Base-by-base conservation (phyloP, 1,140 invertebrate genomes). In the Drosophila willistoni region DNA sequence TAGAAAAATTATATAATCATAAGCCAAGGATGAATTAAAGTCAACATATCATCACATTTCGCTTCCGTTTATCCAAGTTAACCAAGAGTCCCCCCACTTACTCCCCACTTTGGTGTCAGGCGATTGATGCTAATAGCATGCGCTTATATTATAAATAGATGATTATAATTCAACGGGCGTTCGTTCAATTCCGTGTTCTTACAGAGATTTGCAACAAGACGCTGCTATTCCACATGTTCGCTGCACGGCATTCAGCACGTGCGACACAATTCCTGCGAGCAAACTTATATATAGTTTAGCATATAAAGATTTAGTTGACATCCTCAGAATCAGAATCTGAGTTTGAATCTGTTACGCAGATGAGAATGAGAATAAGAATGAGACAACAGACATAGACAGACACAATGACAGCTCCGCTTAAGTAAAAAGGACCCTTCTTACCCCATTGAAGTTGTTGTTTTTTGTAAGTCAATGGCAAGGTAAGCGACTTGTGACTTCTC, bases 211-310 rank as follows among this genome's bases (percentile, higher is more conserved):
- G 94, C 95, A 73, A 95, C 95, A 66, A 94, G 94, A 74, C 94
- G 95, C 75, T 96, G 95, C 94, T 95, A 95, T 93, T 95, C 95
- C 73, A 94, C 95, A 78, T 94, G 94, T 87, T 94, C 94, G 65
- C 92, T 95, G 72, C 94, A 94, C 91, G 94, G 94, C 82, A 94
- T 95, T 82, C 94, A 94, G 90, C 93, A 94, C 91, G 93, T 95
- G 90, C 94, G 95, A 75, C 95, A 95, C 92, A 95, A 95, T 91
- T 96, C 95, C 92, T 95, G 95, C 93, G 95, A 96, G 93, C 95
- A 96, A 93, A 95, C 95, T 89, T 96, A 95, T 93, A 96, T 96
- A 94, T 96, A 95, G 95, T 92, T 86, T 87, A 85, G 85, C 75
- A 39, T 79, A 63, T 51, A 59, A 59, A 89, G 71, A 69, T 68